phyloP scores from a whole-genome alignment of 2,113 vertebrate species.

The Chionis minor region DNA sequence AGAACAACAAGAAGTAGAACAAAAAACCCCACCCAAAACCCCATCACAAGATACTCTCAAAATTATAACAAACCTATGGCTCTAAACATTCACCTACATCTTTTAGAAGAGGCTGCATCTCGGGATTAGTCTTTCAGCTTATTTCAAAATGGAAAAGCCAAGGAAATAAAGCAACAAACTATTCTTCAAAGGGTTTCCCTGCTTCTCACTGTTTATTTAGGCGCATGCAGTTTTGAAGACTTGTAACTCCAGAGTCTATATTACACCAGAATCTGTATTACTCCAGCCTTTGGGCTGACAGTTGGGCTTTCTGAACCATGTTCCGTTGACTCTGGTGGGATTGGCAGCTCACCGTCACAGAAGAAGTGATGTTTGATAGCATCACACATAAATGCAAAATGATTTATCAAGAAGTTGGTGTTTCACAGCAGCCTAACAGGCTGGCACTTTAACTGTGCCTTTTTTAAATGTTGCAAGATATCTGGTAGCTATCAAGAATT shows the following conservation, averaged over 20 bases:
- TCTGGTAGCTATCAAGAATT: neutral
- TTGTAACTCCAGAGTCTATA: neutral
- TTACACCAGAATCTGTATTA: neutral
- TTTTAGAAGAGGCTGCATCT: neutral
- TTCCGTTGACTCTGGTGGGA: neutral
- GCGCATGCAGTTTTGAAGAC: neutral
- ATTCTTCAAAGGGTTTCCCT: neutral
- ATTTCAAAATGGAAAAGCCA: neutral
- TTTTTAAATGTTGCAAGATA: neutral
- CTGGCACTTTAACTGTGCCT: neutral
- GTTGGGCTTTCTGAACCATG: neutral
- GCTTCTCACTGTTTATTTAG: neutral
- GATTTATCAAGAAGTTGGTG: neutral
- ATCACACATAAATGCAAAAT: neutral
- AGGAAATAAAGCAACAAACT: neutral
- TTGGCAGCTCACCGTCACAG: neutral
- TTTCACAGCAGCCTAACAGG: neutral
- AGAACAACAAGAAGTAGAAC: neutral
- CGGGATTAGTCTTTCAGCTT: neutral
- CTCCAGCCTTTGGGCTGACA: neutral
- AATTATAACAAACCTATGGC: neutral
- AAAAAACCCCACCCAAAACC: neutral
- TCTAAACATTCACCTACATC: neutral
- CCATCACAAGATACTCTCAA: neutral
- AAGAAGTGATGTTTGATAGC: neutral